Evolutionary conservation across 2,797 vertebrate species (phyloP).

Genomic region (Nyctibius grandis): DNA sequence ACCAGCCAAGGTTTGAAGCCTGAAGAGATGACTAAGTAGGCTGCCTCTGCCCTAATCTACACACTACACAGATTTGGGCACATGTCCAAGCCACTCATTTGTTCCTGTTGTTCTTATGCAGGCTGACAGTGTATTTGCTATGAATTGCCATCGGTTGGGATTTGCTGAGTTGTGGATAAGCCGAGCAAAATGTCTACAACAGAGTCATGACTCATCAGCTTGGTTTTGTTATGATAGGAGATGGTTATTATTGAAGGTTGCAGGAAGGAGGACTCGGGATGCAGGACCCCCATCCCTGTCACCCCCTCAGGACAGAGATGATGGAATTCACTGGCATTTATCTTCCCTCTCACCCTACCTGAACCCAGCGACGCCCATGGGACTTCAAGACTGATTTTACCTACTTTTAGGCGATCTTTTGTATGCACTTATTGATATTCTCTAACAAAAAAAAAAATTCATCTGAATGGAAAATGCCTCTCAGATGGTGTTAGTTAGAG

Average conservation of each 20-base stretch:
- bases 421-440: background rate
- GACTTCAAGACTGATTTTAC: background rate
- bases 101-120: background rate
- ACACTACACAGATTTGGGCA: background rate
- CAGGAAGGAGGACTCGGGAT: fast-evolving
- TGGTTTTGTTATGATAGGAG: background rate
- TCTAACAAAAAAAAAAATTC: background rate
- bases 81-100: background rate
- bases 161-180: background rate
- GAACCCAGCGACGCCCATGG: background rate
- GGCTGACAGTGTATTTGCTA: background rate
- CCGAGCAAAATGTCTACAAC: background rate
- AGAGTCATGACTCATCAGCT: background rate
- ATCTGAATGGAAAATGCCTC: background rate
- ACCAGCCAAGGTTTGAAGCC: background rate
- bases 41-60: background rate
- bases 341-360: background rate
- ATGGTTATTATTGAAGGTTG: background rate
- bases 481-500: background rate
- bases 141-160: background rate
- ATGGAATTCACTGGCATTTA: background rate
- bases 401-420: background rate
- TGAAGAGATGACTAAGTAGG: background rate
- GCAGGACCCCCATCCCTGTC: background rate
- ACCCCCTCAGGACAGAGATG: background rate